Base-by-base conservation (phyloP, 2,113 vertebrate species). In the Crotophaga sulcirostris region DNA sequence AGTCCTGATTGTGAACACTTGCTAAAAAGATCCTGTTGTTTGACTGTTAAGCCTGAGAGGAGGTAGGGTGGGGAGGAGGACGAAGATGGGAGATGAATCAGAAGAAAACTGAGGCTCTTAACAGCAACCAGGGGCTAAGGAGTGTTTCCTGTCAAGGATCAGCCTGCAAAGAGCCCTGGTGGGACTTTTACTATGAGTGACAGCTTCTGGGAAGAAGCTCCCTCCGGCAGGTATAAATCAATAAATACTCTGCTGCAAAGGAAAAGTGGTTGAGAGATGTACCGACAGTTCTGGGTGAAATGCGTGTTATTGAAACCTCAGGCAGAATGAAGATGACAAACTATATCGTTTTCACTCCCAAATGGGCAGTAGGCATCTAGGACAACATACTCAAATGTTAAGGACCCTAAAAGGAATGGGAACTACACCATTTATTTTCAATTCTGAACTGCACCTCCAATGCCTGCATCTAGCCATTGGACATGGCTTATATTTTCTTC, bases 201-300 rank as follows among this genome's bases (percentile, higher is more conserved):
- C 54, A 90, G 54, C 51, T 96, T 90, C 68, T 92, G 63, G 67
- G 63, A 93, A 88, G 90, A 90, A 79, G 90, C 23, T 92, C 70
- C 82, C 45, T 77, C 67, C 12, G 59, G 88, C 84, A 95, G 58
- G 40, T 79, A 24, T 64, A 83, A 87, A 76, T 82, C 74, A 95
- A 49, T 68, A 87, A 68, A 76, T 76, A 72, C 21, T 60, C 54
- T 17, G 2, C 26, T 54, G 58, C 49, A 74, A 69, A 92, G 45
- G 47, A 62, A 62, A 73, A 58, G 67, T 80, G 72, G 24, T 58
- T 66, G 78, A 93, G 78, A 89, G 54, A 92, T 36, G 72, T 36
- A 76, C 31, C 70, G 73, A 58, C 45, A 76, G 54, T 20, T 90
- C 40, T 64, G 64, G 6, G 13, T 68, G 34, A 93, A 49, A 14